Conservation (phyloP, 2,113 vertebrate species). For the Dunckerocampus dactyliophorus region DNA sequence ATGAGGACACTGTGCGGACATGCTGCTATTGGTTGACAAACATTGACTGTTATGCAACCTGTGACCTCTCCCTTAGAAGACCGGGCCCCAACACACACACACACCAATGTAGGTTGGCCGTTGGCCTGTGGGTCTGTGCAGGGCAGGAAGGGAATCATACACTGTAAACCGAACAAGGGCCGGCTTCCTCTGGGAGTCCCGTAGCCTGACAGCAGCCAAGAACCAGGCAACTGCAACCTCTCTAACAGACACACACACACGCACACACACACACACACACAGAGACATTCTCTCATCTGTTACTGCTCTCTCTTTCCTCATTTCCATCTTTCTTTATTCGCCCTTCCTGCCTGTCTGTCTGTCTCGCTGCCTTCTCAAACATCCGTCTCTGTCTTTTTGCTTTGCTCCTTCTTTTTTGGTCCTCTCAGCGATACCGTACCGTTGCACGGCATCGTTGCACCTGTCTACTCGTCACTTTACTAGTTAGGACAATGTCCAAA, state of each 20-base stretch:
- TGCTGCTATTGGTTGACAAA: conserved; percentile 14
- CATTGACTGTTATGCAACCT: conserved; percentile 28
- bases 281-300: conserved; percentile 57
- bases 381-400: conserved; percentile 17
- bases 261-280: conserved; percentile 13
- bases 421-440: background rate
- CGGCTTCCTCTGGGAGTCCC: conserved; percentile 77
- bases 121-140: conserved; percentile 68
- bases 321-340: conserved; percentile 40
- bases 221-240: conserved; percentile 76
- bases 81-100: conserved; percentile 28
- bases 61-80: conserved; percentile 35
- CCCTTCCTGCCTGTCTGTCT: conserved; percentile 41
- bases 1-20: conserved; percentile 11
- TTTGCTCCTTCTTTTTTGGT: conserved; percentile 8
- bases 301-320: conserved; percentile 52
- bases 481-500: too few species aligned
- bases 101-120: conserved; percentile 59
- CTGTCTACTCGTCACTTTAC: too few species aligned
- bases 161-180: conserved; percentile 75
- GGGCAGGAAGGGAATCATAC: conserved; percentile 85
- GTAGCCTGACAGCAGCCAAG: conserved; percentile 76
- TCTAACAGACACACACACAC: conserved; percentile 63
- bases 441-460: too few species aligned
- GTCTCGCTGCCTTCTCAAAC: conserved; percentile 16